Evolutionary conservation across 1,140 invertebrate species (phyloP).

Genomic region (Charaxes varanes): DNA sequence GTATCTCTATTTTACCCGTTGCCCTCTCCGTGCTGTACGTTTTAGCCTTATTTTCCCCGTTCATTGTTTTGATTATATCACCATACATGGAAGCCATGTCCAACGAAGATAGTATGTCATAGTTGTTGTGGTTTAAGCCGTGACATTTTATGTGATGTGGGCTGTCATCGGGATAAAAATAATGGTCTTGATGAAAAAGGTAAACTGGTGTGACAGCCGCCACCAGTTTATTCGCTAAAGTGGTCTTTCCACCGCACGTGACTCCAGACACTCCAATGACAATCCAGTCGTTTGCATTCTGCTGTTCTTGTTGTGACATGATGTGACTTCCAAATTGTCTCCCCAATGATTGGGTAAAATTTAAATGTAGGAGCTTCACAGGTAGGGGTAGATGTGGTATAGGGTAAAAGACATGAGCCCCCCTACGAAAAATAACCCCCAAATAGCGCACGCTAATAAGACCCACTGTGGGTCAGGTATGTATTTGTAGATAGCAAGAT

Average conservation of each 20-base stretch:
- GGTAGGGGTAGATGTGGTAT: conserved; percentile 73
- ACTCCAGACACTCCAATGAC: conserved; percentile 85
- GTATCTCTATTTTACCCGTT: conserved; percentile 21
- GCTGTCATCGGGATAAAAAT: conserved; percentile 82
- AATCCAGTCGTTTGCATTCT: conserved; percentile 74
- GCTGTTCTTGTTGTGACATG: conserved; percentile 8
- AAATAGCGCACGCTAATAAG: conserved; percentile 76
- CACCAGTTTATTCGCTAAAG: conserved; percentile 76
- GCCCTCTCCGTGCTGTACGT: conserved; percentile 7
- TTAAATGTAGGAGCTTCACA: conserved; percentile 29
- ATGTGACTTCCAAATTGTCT: conserved; percentile 3
- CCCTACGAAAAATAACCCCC: conserved; percentile 79
- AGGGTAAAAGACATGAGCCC: conserved; percentile 78
- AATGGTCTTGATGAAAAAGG: conserved; percentile 84
- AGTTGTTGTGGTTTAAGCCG: conserved; percentile 84
- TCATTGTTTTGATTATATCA: conserved; percentile 72
- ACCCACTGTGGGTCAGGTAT: conserved; percentile 78
- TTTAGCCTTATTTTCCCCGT: conserved; percentile 33
- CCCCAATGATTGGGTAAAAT: too few species aligned
- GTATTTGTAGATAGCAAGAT: conserved; percentile 73
- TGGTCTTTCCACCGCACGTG: conserved; percentile 88
- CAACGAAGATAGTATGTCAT: conserved; percentile 82
- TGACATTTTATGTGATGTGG: conserved; percentile 78
- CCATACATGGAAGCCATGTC: conserved; percentile 83
- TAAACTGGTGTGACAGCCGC: conserved; percentile 72